Conservation (phyloP, 2,888 invertebrate species). For the Arge pagana region DNA sequence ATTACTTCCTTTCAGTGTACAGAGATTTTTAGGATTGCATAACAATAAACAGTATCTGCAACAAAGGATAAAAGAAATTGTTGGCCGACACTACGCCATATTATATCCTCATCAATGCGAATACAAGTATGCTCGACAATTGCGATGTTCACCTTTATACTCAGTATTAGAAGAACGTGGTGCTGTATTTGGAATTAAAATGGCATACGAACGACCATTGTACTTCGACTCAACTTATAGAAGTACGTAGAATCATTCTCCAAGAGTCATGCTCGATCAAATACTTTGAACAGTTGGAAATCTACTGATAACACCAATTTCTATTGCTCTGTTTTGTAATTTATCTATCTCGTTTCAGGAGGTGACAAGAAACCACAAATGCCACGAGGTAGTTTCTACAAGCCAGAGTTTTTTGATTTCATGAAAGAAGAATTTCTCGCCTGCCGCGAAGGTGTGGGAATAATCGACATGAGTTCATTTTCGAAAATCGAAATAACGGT, state of each 20-base stretch:
- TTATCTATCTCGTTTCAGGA: slow-evolving; percentile 44
- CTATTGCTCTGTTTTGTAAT: not conserved
- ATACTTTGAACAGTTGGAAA: not conserved
- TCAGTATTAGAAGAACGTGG: slow-evolving; percentile 68
- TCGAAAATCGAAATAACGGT: slow-evolving; percentile 76
- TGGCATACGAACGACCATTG: slow-evolving; percentile 74
- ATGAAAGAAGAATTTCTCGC: slow-evolving; percentile 74
- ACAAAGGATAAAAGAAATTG: slow-evolving; percentile 68
- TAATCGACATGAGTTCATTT: slow-evolving; percentile 80
- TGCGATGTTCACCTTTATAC: slow-evolving; percentile 72
- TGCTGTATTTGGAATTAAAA: slow-evolving; percentile 71
- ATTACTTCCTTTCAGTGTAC: slow-evolving; percentile 68
- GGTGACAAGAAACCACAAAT: slow-evolving; percentile 61
- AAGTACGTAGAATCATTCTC: slow-evolving; percentile 49
- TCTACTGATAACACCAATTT: not conserved
- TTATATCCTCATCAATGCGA: slow-evolving; percentile 66
- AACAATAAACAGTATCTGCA: slow-evolving; percentile 67
- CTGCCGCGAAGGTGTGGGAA: slow-evolving; percentile 75
- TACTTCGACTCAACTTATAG: slow-evolving; percentile 67
- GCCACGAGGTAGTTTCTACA: slow-evolving; percentile 68
- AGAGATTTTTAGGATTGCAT: slow-evolving; percentile 69
- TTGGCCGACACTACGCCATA: slow-evolving; percentile 67
- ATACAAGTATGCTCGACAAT: slow-evolving; percentile 65
- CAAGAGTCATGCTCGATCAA: not conserved
- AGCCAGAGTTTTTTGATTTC: slow-evolving; percentile 71